Base-by-base conservation (phyloP, 2,888 invertebrate species). In the Polydrusus tereticollis region DNA sequence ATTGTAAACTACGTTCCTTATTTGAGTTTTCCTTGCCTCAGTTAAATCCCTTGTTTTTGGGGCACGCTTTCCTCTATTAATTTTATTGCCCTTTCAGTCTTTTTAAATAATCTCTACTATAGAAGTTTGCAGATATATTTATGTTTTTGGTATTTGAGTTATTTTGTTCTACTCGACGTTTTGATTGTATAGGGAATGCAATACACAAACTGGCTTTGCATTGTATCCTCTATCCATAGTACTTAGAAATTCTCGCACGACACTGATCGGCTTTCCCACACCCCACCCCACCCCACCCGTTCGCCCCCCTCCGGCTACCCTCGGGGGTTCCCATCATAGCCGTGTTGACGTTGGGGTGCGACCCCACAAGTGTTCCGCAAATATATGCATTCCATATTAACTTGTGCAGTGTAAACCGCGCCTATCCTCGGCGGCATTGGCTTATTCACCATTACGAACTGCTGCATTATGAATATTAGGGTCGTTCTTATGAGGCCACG, bases 301-400 rank as follows among this genome's bases (percentile, higher is more conserved):
- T 55, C 57, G 20, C 12, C 18, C n/a, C 69, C 62, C 26, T 47
- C 38, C 21, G 70, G 59, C 67, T 57, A 33, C 62, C 60, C 52
- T 41, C 33, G 20, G 50, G 59, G 69, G 59, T 36, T 59, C 58
- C 52, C 38, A 50, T 64, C 64, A 36, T 36, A 18, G 38, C 43
- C 36, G 64, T 74, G 68, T 74, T 74, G 68, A 72, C 43, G 66
- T 72, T 52, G 64, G 73, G 74, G 74, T 71, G 62, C 62, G 60
- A 52, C 60, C 69, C 43, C 63, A 33, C 71, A 66, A 69, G 69
- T 69, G 73, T 73, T 70, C 59, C 8, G 67, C 74, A 74, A 74
- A 74, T 74, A 74, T 74, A 74, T 74, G 67, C 69, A 60, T 69
- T 63, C 36, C 67, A 66, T 66, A 73, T 73, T 73, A 73, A 73